phyloP scores from a whole-genome alignment of 2,797 vertebrate species.

The Danio choprae region DNA sequence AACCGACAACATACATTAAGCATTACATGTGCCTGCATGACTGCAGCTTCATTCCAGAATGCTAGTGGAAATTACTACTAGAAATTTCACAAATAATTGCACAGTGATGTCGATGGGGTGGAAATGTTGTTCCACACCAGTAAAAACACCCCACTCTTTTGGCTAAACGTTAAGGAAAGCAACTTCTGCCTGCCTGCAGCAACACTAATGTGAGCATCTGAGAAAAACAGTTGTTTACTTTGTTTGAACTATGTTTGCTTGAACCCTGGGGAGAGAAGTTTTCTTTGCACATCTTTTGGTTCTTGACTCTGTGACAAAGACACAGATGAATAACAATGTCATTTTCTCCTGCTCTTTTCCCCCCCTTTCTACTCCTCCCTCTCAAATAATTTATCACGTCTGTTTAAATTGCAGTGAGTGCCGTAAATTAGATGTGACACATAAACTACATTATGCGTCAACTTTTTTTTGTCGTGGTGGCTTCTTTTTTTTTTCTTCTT shows the following conservation, averaged over 20 bases:
- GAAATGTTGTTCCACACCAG: slow-evolving; percentile 67
- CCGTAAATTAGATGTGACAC: slow-evolving; percentile 87
- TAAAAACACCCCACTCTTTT: slow-evolving; percentile 59
- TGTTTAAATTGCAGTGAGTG: slow-evolving; percentile 83
- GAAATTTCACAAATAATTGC: slow-evolving; percentile 69
- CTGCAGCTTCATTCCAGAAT: slow-evolving; percentile 36
- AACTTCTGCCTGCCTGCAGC: slow-evolving; percentile 90
- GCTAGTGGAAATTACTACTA: slow-evolving; percentile 65
- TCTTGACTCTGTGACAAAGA: slow-evolving; percentile 82
- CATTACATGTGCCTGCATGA: neutral
- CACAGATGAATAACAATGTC: slow-evolving; percentile 86
- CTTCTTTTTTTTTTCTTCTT: slow-evolving; percentile 46
- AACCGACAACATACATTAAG: slow-evolving; percentile 7
- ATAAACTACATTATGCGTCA: slow-evolving; percentile 81
- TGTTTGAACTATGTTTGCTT: slow-evolving; percentile 88
- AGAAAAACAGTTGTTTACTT: slow-evolving; percentile 92
- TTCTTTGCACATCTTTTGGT: slow-evolving; percentile 77
- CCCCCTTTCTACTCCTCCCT: slow-evolving; percentile 64
- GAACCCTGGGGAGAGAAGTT: slow-evolving; percentile 86
- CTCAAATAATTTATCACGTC: slow-evolving; percentile 88
- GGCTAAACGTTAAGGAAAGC: slow-evolving; percentile 76
- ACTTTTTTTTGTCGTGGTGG: slow-evolving; percentile 56
- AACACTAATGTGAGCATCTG: slow-evolving; percentile 90
- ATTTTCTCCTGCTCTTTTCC: slow-evolving; percentile 68
- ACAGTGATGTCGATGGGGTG: slow-evolving; percentile 59